Percentiles rank a stretch among this genome's conserved stretches.
Evolutionary conservation across 1,140 invertebrate genomes (phyloP).

Genomic region (Eupristina koningsbergeri): DNA sequence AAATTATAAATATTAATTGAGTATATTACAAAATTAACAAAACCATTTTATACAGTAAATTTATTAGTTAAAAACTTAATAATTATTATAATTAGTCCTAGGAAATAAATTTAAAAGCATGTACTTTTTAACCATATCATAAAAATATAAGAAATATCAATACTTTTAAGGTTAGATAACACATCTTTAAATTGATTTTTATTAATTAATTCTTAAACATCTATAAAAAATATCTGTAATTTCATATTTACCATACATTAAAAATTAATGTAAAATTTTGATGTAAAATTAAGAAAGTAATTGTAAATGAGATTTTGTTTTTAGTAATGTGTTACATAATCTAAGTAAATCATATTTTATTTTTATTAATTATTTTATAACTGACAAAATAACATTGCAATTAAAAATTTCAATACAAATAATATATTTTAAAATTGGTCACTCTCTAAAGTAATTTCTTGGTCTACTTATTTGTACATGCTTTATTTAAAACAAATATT

Average conservation of each 20-base stretch:
- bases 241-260: background rate
- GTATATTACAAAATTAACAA: background rate
- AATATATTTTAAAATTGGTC: background rate
- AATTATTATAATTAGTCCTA: too few relatives aligned
- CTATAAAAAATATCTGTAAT: background rate
- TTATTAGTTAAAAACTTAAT: too few relatives aligned
- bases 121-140: too few relatives aligned
- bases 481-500: too few relatives aligned
- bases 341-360: background rate
- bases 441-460: background rate
- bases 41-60: too few relatives aligned
- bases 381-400: background rate
- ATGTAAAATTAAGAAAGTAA: background rate
- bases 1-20: too few relatives aligned
- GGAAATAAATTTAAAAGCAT: too few relatives aligned
- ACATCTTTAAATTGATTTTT: background rate
- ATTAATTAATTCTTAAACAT: background rate
- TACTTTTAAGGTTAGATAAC: background rate
- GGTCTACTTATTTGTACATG: background rate
- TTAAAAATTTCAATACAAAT: background rate
- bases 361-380: background rate
- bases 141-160: background rate
- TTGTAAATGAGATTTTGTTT: background rate
- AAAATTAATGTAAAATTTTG: background rate
- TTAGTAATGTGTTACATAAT: conserved; percentile 4